A percentile compares a stretch with the other conserved stretches of the same genome.
phyloP scores from a whole-genome alignment of 2,797 vertebrate species.

The Ctenopoma multispine region DNA sequence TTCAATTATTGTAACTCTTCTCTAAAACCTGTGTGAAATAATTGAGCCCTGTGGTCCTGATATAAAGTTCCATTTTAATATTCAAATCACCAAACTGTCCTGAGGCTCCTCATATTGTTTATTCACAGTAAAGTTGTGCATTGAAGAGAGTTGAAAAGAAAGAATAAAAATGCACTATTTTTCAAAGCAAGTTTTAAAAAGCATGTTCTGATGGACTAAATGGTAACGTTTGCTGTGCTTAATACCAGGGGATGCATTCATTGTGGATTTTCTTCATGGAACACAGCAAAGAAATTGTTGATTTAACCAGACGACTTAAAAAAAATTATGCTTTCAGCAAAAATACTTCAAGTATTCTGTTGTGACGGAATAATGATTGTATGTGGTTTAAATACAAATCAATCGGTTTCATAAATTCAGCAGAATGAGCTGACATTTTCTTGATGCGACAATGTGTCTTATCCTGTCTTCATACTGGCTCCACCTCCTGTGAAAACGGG shows the following conservation, averaged over 20 bases:
- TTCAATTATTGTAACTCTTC: constrained; percentile 63
- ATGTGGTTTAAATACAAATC: constrained; percentile 21
- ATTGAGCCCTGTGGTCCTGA: constrained; percentile 64
- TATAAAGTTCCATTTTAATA: constrained; percentile 61
- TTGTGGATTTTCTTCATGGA: constrained; percentile 15
- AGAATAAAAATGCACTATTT: constrained; percentile 51
- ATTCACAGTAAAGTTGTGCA: constrained; percentile 57
- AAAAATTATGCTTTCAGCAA: constrained; percentile 12
- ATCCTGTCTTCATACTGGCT: neutral
- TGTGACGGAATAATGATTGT: neutral
- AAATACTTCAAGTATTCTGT: neutral
- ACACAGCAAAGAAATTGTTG: neutral
- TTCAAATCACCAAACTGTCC: constrained; percentile 67
- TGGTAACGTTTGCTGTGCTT: constrained; percentile 26
- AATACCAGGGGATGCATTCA: constrained; percentile 43
- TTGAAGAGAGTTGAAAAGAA: constrained; percentile 48
- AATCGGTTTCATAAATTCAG: neutral
- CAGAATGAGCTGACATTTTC: neutral
- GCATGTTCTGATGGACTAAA: constrained; percentile 35
- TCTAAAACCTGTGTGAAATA: constrained; percentile 61
- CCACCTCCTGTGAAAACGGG: neutral
- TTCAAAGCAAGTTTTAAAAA: constrained; percentile 45
- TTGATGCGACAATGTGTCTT: neutral
- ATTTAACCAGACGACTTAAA: neutral
- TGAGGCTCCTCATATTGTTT: constrained; percentile 57